phyloP scores from a whole-genome alignment of 2,888 invertebrate genomes.

The Drosophila ochracea region DNA sequence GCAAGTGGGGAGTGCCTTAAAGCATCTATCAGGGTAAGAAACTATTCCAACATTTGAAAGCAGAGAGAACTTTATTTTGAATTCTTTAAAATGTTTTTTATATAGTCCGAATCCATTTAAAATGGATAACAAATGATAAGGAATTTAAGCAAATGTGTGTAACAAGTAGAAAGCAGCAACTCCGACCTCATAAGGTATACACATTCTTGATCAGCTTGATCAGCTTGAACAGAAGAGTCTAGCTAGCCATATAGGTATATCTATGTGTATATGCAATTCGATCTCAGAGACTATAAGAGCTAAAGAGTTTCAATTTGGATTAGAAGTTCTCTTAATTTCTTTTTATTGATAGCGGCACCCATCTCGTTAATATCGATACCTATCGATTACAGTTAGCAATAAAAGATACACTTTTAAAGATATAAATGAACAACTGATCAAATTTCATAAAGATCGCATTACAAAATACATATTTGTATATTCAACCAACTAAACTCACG shows the following conservation, averaged over 20 bases:
- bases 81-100: neutral
- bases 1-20: neutral
- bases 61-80: neutral
- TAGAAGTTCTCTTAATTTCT: too few species aligned
- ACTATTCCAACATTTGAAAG: neutral
- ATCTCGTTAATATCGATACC: too few species aligned
- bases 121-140: neutral
- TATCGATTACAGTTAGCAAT: neutral
- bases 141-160: neutral
- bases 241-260: neutral
- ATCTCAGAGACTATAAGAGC: neutral
- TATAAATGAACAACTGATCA: neutral
- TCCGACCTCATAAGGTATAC: neutral
- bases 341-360: too few species aligned
- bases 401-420: neutral
- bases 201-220: neutral
- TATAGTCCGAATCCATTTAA: neutral
- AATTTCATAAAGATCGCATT: neutral
- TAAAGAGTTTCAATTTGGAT: neutral
- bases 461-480: neutral
- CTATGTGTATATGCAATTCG: neutral
- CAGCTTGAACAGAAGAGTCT: neutral
- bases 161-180: neutral
- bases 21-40: neutral
- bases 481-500: neutral